phyloP scores from a whole-genome alignment of 2,888 invertebrate species.

The Cantharis rustica region DNA sequence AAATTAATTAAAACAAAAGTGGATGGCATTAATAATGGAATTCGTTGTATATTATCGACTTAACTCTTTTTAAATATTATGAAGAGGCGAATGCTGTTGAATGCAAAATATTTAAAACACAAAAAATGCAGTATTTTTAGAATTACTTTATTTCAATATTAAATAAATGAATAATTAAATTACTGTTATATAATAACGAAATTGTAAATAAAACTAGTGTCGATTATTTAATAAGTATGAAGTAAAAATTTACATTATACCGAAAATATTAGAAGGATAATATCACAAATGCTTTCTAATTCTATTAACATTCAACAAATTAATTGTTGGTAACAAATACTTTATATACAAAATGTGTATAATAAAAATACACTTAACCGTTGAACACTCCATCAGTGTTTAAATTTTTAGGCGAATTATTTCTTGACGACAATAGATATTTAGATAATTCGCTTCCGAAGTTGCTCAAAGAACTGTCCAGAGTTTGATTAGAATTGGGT shows the following conservation, averaged over 20 bases:
- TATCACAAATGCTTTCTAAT: constrained; percentile 44
- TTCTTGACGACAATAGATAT: constrained; percentile 47
- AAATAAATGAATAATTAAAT: neutral
- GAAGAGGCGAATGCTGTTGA: no score
- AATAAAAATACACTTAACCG: constrained; percentile 25
- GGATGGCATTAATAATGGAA: no score
- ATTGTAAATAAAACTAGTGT: neutral
- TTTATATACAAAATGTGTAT: constrained; percentile 27
- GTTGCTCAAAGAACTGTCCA: constrained; percentile 54
- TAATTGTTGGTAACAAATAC: constrained; percentile 33
- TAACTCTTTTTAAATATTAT: no score
- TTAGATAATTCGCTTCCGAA: constrained; percentile 61
- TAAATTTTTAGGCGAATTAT: constrained; percentile 34
- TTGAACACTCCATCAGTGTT: constrained; percentile 35
- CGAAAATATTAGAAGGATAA: constrained; percentile 34
- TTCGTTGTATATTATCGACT: no score
- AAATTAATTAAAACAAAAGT: no score
- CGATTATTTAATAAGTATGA: neutral
- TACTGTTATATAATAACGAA: neutral
- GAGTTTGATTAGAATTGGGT: constrained; percentile 36
- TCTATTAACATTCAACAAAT: constrained; percentile 41
- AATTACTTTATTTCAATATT: neutral
- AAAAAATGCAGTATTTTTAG: neutral
- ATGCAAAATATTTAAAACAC: no score
- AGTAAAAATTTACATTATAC: neutral